These are phyloP conservation scores for Emmelina monodactyla DNA, from an alignment of 2,888 invertebrate genomes.

Conservation along the genomic window DNA sequence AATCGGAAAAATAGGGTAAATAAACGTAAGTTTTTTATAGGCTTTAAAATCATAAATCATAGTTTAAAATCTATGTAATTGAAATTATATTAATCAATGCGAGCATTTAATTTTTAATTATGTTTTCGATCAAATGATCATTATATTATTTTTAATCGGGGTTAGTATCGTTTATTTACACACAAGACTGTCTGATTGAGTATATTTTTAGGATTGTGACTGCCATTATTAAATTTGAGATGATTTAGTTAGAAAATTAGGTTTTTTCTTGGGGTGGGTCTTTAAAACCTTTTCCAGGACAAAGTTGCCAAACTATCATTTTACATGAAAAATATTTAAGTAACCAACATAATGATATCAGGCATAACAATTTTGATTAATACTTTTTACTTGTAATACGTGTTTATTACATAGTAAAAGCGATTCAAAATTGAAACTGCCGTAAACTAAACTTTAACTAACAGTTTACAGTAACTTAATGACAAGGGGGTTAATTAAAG, in stretches of 20 bases:
- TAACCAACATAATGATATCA: no score
- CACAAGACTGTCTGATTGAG: conserved; percentile 48
- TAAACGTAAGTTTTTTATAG: conserved; percentile 39
- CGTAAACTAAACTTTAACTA: no score
- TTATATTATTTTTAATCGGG: conserved; percentile 20
- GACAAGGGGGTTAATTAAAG: no score
- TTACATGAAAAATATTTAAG: no score
- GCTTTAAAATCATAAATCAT: conserved; percentile 46
- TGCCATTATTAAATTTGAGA: no score
- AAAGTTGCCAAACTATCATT: no score
- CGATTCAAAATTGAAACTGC: no score
- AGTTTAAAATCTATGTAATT: conserved; percentile 28
- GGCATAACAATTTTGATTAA: no score
- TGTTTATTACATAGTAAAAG: no score
- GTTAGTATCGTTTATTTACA: conserved; percentile 25
- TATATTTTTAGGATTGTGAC: background rate
- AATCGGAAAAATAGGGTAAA: conserved; percentile 58
- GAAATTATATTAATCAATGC: conserved; percentile 24
- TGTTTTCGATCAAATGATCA: conserved; percentile 22
- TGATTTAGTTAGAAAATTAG: background rate
- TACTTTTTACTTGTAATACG: no score
- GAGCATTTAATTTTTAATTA: conserved; percentile 44
- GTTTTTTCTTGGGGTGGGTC: background rate
- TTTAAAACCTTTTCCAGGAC: no score
- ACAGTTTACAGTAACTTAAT: no score